Conservation (phyloP, 2,888 invertebrate species). For the Acanthoscelides obtectus region DNA sequence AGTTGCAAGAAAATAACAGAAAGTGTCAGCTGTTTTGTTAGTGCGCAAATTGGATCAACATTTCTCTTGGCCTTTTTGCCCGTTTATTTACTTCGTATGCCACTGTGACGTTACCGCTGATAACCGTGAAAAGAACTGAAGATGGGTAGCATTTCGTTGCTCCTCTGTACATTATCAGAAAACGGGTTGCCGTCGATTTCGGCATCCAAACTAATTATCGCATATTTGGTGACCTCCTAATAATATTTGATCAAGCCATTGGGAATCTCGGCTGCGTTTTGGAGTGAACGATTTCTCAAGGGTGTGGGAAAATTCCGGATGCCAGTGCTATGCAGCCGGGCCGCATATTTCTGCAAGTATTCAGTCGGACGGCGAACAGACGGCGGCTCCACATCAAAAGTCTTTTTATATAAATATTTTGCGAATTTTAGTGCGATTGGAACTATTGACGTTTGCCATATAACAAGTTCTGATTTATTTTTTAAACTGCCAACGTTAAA, state of each 20-base stretch:
- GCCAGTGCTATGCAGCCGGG: slow-evolving; percentile 19
- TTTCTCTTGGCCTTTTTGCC: too few relatives aligned
- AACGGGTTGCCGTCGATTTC: neutral
- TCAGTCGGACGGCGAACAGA: slow-evolving; percentile 1
- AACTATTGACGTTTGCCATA: slow-evolving; percentile 33
- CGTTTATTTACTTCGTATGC: too few relatives aligned
- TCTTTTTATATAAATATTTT: slow-evolving; percentile 32
- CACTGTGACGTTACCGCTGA: too few relatives aligned
- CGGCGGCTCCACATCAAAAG: slow-evolving; percentile 28
- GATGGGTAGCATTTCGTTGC: too few relatives aligned
- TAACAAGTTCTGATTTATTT: slow-evolving; percentile 33
- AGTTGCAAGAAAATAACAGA: too few relatives aligned
- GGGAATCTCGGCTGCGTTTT: neutral
- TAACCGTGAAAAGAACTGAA: too few relatives aligned
- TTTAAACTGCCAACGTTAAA: slow-evolving; percentile 22
- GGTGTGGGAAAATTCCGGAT: slow-evolving; percentile 29
- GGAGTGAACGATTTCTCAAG: slow-evolving; percentile 1
- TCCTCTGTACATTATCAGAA: neutral
- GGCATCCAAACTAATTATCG: slow-evolving; percentile 16
- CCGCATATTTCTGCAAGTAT: slow-evolving; percentile 26
- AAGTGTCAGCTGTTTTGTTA: too few relatives aligned
- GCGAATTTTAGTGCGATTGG: slow-evolving; percentile 31
- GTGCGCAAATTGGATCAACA: too few relatives aligned
- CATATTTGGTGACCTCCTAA: slow-evolving; percentile 23
- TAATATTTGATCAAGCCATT: slow-evolving; percentile 19